Evolutionary conservation across 2,113 vertebrate species (phyloP), one percentile per base, ranked within the genome.

Genomic region (Lagopus leucura): DNA sequence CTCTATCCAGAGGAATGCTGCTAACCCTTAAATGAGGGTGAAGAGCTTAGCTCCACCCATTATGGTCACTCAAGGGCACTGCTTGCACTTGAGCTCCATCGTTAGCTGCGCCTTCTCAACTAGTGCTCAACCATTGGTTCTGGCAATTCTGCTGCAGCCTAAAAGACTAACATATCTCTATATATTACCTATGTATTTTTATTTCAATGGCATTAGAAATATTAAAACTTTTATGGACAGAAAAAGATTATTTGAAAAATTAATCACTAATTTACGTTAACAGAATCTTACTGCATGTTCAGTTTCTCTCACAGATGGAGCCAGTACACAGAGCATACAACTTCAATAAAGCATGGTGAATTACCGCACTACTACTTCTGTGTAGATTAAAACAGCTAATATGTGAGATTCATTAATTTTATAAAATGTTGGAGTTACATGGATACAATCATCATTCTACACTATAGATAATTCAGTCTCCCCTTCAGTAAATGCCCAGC

Each of bases 251-350:
- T 22, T 48, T 36, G 15, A 19, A 85, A 48, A 32, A 76, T 47
- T 32, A 47, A 57, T 38, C 17, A 6, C 11, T 20, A 20, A 72
- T 64, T 61, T 89, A 63, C n/a, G 77, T 22, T 22, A 82, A 61
- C 28, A 66, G 73, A 81, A 88, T 42, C 24, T 65, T 65, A 65
- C 50, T 15, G n/a, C 0, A 8, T 40, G 40, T 73, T 38, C 3
- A 93, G 81, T 76, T 77, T 76, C 55, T 32, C 30, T 92, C 73
- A 34, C 30, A 93, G 54, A 89, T 78, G 74, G 75, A 79, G 50
- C 28, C 61, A 72, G 21, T 10, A 64, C 71, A 42, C 36, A 69
- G 20, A 55, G 48, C 1, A 69, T 32, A 52, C 22, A 85, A 67
- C 32, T 88, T 19, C 65, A 42, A 58, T 38, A 70, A 81, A 77